phyloP scores from a whole-genome alignment of 2,797 vertebrate genomes.

The Lepidocolaptes lacrymiger region DNA sequence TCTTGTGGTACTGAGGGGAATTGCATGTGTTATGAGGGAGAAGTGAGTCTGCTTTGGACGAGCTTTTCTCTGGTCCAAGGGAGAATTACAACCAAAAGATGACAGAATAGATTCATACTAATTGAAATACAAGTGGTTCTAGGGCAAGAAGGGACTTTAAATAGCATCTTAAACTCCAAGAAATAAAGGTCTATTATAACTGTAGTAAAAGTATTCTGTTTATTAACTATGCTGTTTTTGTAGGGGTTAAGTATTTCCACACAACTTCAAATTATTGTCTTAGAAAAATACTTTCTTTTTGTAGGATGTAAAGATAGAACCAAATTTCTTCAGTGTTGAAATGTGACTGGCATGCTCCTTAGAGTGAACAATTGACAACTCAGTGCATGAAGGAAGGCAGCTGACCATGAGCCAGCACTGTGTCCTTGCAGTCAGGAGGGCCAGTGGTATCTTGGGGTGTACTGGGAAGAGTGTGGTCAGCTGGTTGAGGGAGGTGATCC shows the following conservation, averaged over 20 bases:
- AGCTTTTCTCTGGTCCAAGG: no score
- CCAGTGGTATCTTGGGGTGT: neutral
- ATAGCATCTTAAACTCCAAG: no score
- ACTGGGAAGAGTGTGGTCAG: neutral
- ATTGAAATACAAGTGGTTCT: no score
- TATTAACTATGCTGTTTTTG: no score
- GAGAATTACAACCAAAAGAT: no score
- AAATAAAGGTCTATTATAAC: no score
- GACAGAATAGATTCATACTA: no score
- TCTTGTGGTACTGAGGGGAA: no score
- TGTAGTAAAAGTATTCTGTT: no score
- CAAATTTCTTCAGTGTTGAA: neutral
- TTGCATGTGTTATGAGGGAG: no score
- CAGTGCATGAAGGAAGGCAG: neutral
- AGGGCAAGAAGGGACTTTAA: no score
- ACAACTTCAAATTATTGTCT: neutral
- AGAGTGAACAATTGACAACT: neutral
- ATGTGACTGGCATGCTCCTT: neutral
- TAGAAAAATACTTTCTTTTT: neutral
- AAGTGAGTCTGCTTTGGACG: no score
- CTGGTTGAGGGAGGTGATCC: neutral
- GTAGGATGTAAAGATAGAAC: neutral
- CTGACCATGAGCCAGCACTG: accelerated
- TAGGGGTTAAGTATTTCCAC: neutral
- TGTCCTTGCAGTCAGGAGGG: neutral